phyloP scores from a whole-genome alignment of 2,888 invertebrate species.

The Orthonevra nobilis region DNA sequence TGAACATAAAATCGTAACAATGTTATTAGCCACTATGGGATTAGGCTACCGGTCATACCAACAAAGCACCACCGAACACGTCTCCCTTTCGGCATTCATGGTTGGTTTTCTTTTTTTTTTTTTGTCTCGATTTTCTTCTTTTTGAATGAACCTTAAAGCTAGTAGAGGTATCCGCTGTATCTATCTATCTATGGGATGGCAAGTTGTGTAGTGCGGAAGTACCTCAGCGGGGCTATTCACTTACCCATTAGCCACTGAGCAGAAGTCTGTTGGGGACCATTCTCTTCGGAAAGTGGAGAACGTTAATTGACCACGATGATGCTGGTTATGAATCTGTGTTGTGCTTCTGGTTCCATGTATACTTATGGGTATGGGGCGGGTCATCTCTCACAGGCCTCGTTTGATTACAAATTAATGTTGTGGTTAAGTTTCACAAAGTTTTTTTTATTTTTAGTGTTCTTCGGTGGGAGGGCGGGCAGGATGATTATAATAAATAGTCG shows the following conservation, averaged over 20 bases:
- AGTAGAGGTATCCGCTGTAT: not conserved
- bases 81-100: slow-evolving; percentile 34
- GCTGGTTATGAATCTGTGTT: slow-evolving; percentile 27
- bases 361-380: slow-evolving; percentile 29
- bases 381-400: slow-evolving; percentile 42
- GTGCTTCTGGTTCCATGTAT: slow-evolving; percentile 33
- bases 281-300: slow-evolving; percentile 43
- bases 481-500: slow-evolving; percentile 55
- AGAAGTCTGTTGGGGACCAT: slow-evolving; percentile 42
- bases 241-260: slow-evolving; percentile 66
- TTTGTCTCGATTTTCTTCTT: slow-evolving; percentile 23
- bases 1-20: slow-evolving; percentile 78
- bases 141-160: slow-evolving; percentile 31
- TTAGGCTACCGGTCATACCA: slow-evolving; percentile 79
- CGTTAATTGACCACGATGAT: slow-evolving; percentile 47
- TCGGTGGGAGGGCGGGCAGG: no score
- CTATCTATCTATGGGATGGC: slow-evolving; percentile 33
- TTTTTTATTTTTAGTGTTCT: no score
- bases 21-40: slow-evolving; percentile 80
- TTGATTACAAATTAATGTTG: slow-evolving; percentile 70
- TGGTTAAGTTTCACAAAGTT: slow-evolving; percentile 54
- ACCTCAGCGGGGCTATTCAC: slow-evolving; percentile 64
- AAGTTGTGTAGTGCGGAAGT: slow-evolving; percentile 47
- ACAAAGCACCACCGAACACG: slow-evolving; percentile 68
- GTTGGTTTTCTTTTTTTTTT: slow-evolving; percentile 12